phyloP scores from a whole-genome alignment of 2,888 invertebrate species.

The Digitonthophagus gazella region DNA sequence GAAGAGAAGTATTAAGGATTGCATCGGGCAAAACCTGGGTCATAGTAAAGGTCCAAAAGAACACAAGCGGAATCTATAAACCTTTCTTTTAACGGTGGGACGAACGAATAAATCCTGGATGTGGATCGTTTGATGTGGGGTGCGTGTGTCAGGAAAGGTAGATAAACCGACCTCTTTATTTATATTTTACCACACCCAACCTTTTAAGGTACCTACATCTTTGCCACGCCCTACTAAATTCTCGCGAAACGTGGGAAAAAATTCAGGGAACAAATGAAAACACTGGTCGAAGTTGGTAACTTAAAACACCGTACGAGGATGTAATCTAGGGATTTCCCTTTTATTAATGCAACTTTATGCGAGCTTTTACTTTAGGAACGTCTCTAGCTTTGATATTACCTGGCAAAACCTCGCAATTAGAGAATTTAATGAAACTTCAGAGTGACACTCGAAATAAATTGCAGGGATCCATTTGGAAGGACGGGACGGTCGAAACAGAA shows the following conservation, averaged over 20 bases:
- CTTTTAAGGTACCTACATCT: neutral
- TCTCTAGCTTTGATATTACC: neutral
- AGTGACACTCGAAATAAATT: neutral
- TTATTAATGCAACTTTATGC: neutral
- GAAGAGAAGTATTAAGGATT: neutral
- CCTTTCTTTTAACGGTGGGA: slow-evolving; percentile 11
- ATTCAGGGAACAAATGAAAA: neutral
- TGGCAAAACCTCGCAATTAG: neutral
- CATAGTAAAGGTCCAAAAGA: neutral
- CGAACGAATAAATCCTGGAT: neutral
- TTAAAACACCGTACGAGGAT: neutral
- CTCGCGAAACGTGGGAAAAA: neutral
- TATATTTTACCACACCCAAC: neutral
- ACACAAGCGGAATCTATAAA: slow-evolving; percentile 13
- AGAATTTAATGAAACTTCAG: neutral
- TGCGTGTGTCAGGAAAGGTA: neutral
- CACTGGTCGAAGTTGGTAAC: neutral
- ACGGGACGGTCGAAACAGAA: neutral
- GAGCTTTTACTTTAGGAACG: neutral
- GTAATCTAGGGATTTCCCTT: neutral
- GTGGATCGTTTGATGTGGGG: neutral
- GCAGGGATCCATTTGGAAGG: neutral
- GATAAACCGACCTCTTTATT: slow-evolving; percentile 1
- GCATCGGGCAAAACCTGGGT: neutral
- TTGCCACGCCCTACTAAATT: neutral